These are phyloP conservation scores for Zaprionus africanus DNA, from an alignment of 1,140 invertebrate genomes.

Conservation along the genomic window DNA sequence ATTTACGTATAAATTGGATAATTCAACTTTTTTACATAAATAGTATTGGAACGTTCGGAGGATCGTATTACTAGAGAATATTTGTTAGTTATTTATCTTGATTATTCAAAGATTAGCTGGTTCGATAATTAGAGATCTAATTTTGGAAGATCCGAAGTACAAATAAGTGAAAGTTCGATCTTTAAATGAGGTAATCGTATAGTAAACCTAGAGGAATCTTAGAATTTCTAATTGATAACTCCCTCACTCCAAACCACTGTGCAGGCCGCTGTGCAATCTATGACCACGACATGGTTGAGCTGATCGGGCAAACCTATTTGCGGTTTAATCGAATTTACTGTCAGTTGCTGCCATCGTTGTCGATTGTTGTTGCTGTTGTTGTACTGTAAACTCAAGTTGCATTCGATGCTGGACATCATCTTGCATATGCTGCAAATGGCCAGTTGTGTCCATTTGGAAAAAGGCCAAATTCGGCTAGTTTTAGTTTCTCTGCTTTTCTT, in stretches of 20 bases:
- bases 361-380: conserved; percentile 11
- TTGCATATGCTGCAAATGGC: conserved; percentile 70
- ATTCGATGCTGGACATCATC: conserved; percentile 47
- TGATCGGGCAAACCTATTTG: conserved; percentile 77
- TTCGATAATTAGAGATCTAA: no score
- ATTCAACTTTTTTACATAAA: no score
- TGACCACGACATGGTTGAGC: conserved; percentile 63
- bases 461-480: conserved; percentile 67
- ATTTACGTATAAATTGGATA: no score
- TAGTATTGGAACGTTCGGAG: no score
- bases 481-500: conserved; percentile 25
- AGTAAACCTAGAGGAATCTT: no score
- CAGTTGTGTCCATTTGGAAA: conserved; percentile 52
- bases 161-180: no score
- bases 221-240: no score
- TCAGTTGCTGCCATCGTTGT: conserved; percentile 61
- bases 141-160: no score
- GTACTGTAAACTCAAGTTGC: background rate
- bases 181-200: no score
- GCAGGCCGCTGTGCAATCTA: background rate
- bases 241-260: conserved; percentile 41
- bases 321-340: conserved; percentile 81
- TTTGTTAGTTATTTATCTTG: no score
- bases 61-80: no score
- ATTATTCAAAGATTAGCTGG: no score